Evolutionary conservation across 1,140 invertebrate species (phyloP), one percentile per base, ranked within the genome.

Genomic region (Belonocnema kinseyi): DNA sequence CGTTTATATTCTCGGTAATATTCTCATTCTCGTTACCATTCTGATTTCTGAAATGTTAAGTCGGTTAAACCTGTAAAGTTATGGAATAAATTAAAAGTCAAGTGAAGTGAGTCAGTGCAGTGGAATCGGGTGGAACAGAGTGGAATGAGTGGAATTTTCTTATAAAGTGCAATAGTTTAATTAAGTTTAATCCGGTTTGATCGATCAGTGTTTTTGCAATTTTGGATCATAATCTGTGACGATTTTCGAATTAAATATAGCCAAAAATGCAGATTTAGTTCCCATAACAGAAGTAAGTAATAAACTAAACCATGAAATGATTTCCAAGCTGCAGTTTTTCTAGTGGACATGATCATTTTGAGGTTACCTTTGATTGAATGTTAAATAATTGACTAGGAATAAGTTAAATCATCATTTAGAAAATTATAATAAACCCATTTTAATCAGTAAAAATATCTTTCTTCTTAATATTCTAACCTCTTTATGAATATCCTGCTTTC

Each of bases 351-450:
- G 8, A 33, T n/a, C 10, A 6, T 1, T 8, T 66, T 66, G 61
- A 66, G 61, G 61, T 66, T 66, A 66, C 26, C 33, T 66, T 40
- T 66, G 5, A 66, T 26, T 33, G 61, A 14, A 66, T 66, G n/a
- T 66, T 40, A n/a, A 46, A 66, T 66, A 40, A 66, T 66, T 33
- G 5, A 14, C 8, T 3, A 2, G 2, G 40, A 66, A 46, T 66
- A 40, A 40, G 13, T 40, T 40, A 8, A 61, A 13, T 33, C 12
- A 33, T 33, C 4, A 66, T 8, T 2, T 33, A 3, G 6, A 66
- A 66, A 66, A 16, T 14, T 33, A 66, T 66, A 11, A 11, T 46
- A 1, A 11, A 46, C 0, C 40, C 10, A 46, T 14, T 33, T 40
- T 6, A n/a, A 66, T 33, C 26, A 7, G 46, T 40, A 54, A 54